phyloP scores from a whole-genome alignment of 2,113 vertebrate species.

The Dasyprocta punctata region DNA sequence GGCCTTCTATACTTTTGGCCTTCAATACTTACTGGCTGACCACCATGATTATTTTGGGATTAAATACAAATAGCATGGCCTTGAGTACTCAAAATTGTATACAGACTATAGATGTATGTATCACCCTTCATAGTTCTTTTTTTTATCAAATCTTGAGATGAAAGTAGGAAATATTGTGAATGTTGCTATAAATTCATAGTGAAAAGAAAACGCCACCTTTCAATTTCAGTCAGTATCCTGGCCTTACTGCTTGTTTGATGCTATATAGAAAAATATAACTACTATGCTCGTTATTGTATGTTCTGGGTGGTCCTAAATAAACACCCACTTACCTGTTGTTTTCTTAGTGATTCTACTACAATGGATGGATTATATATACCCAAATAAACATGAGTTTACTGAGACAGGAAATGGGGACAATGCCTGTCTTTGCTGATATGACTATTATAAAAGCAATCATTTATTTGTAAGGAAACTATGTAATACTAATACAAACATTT shows the following conservation, averaged over 20 bases:
- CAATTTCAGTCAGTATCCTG: neutral
- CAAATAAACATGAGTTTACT: neutral
- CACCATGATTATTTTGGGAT: neutral
- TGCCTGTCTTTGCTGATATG: neutral
- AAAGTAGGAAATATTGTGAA: neutral
- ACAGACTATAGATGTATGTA: too few species aligned
- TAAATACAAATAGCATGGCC: neutral
- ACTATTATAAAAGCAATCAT: neutral
- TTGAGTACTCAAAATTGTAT: neutral
- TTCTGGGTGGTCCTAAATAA: neutral
- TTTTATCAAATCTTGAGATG: neutral
- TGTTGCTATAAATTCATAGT: neutral
- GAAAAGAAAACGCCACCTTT: neutral
- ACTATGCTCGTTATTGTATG: neutral
- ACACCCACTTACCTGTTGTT: neutral
- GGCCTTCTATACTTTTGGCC: neutral
- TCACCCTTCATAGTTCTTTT: neutral
- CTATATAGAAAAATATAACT: neutral
- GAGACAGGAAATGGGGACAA: neutral
- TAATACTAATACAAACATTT: neutral
- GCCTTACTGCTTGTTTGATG: neutral
- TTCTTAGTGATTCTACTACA: neutral
- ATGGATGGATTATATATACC: neutral
- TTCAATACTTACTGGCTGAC: neutral
- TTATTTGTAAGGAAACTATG: neutral